A percentile compares a stretch with the other conserved stretches of the same genome.
Conservation (phyloP, 2,888 invertebrate genomes). For the Plebejus anna region DNA sequence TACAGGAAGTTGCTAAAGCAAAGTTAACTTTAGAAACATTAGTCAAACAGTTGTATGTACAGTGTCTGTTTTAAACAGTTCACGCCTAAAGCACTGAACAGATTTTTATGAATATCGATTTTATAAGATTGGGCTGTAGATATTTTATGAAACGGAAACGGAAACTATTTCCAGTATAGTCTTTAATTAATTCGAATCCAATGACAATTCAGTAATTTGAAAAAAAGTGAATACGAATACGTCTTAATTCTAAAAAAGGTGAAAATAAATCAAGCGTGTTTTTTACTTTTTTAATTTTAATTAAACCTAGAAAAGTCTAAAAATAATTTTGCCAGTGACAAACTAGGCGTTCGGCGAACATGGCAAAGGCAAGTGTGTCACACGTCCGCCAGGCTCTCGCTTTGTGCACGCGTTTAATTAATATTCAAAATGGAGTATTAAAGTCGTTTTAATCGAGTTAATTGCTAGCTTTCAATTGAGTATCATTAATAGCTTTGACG, state of each 20-base stretch:
- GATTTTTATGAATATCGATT: too few relatives aligned
- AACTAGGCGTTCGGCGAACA: too few relatives aligned
- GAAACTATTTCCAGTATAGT: too few relatives aligned
- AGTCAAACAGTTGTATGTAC: neutral
- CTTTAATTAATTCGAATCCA: too few relatives aligned
- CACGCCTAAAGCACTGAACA: too few relatives aligned
- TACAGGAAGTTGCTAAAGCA: neutral
- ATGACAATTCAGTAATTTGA: too few relatives aligned
- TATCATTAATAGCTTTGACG: neutral
- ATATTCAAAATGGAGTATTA: constrained; percentile 6
- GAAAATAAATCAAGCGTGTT: too few relatives aligned
- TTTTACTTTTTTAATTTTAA: neutral
- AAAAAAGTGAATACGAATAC: too few relatives aligned
- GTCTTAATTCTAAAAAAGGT: too few relatives aligned
- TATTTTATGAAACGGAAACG: too few relatives aligned
- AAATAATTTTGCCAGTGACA: neutral
- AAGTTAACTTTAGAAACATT: neutral
- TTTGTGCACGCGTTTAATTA: constrained; percentile 9
- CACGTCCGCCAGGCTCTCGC: neutral
- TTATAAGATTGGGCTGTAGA: too few relatives aligned
- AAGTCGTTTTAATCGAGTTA: neutral
- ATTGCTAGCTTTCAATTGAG: neutral
- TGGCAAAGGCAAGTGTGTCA: neutral
- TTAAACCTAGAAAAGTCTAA: neutral
- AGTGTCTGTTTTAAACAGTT: neutral